A percentile compares a stretch with the other conserved stretches of the same genome.
Conservation (phyloP, 2,113 vertebrate genomes). For the Peromyscus maniculatus region DNA sequence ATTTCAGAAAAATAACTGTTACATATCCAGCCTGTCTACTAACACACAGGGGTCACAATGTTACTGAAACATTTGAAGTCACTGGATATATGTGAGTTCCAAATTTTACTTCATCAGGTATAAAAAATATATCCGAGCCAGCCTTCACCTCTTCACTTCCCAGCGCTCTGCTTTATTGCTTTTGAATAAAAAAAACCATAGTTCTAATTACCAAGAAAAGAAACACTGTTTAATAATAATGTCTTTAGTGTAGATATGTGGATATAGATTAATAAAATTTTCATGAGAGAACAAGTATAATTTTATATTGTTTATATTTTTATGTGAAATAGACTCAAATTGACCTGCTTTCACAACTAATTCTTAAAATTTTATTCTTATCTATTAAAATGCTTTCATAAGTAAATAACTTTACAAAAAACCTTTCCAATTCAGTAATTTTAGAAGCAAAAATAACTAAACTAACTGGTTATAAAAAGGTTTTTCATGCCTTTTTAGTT, state of each 20-base stretch:
- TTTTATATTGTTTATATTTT: not conserved
- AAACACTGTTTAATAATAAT: not conserved
- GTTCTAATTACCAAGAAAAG: not conserved
- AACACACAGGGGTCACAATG: not conserved
- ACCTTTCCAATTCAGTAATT: not conserved
- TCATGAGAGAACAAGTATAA: not conserved
- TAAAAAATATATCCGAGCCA: not conserved
- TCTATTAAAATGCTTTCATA: not conserved
- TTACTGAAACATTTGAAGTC: conserved; percentile 42
- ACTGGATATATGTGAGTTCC: not conserved
- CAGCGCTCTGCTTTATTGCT: not conserved
- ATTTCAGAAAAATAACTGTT: not conserved
- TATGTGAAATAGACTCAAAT: not conserved
- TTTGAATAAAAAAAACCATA: not conserved
- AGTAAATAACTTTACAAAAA: not conserved
- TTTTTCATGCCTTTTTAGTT: not conserved
- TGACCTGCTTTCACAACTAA: not conserved
- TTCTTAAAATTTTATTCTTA: not conserved
- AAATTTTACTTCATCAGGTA: conserved; percentile 50
- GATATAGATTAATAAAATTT: not conserved
- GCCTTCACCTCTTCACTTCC: not conserved
- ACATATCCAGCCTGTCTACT: not conserved
- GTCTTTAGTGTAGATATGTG: not conserved
- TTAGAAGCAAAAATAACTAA: not conserved
- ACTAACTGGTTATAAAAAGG: not conserved